Evolutionary conservation across 1,140 invertebrate genomes (phyloP).

Genomic region (Drosophila micromelanica): DNA sequence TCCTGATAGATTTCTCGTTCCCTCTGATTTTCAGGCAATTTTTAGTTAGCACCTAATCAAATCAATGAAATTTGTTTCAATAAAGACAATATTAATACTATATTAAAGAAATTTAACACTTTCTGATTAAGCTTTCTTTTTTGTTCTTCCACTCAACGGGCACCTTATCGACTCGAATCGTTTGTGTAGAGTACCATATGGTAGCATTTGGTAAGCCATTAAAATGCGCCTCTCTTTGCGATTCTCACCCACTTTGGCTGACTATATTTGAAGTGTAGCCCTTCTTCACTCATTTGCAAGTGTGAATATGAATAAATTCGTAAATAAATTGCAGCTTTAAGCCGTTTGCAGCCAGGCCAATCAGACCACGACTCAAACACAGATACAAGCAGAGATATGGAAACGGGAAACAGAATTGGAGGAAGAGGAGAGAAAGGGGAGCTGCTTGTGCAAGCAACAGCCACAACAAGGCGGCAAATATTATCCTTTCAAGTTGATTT

Average conservation of each 20-base stretch:
- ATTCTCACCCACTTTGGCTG: conserved; percentile 35
- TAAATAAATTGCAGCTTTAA: conserved; percentile 83
- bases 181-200: conserved; percentile 9
- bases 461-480: conserved; percentile 76
- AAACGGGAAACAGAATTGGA: background rate
- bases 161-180: background rate
- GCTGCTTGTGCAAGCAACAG: conserved; percentile 36
- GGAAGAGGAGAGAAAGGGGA: background rate
- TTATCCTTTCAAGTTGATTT: conserved; percentile 84
- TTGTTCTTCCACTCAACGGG: background rate
- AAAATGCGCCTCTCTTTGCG: conserved; percentile 14
- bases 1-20: background rate
- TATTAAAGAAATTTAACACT: too few relatives aligned
- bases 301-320: conserved; percentile 84
- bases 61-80: background rate
- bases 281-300: conserved; percentile 74
- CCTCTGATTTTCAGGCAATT: background rate
- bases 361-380: conserved; percentile 32
- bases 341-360: conserved; percentile 48
- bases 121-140: background rate
- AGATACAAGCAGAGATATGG: conserved; percentile 22
- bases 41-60: background rate
- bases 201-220: conserved; percentile 30
- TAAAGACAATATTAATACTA: too few relatives aligned
- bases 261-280: conserved; percentile 24